Base-by-base conservation (phyloP, 1,140 invertebrate genomes). In the Limonius californicus region DNA sequence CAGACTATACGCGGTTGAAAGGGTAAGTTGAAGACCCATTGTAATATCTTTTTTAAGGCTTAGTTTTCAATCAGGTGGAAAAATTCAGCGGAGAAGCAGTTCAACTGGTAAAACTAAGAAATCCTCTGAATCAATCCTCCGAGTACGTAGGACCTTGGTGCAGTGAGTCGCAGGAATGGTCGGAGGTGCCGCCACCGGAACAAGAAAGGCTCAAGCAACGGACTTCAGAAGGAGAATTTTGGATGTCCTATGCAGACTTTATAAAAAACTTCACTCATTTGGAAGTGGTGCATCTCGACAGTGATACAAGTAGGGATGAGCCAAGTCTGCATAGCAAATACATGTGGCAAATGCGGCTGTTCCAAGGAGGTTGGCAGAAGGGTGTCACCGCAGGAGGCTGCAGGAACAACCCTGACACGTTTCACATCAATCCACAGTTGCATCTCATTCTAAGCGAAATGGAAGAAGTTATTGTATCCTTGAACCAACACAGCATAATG, bases 401-500 rank as follows among this genome's bases (percentile, higher is more conserved):
- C 77, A 81, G 92, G 69, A 95, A 96, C 78, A 91, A 93, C 77
- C 85, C 89, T 74, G 91, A 95, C 75, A 94, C 92, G 15, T 95
- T 96, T 77, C 93, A 96, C 74, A 93, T 95, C 69, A 96, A 96
- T 77, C 94, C 93, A 2, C 93, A 95, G 79, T 80, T 95, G 19
- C 87, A 94, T 71, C 72, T 95, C 7, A 84, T 89, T 21, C 76
- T 95, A 1, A 88, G 86, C 63, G 91, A 93, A 73, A 87, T 86
- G 79, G 90, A 94, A 73, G 90, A 93, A 70, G 85, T 94, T 0
- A 85, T 95, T 9, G 87, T 95, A 27, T 94, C 91, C 0, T 76
- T 96, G 6, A 92, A 93, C 76, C 94, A 96, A 71, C 92, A 95
- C 74, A 91, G 89, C 23, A 90, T 94, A 45, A 89, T 94, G 81